Evolutionary conservation across 2,113 vertebrate species (phyloP).

Genomic region (Dipodomys ordii): DNA sequence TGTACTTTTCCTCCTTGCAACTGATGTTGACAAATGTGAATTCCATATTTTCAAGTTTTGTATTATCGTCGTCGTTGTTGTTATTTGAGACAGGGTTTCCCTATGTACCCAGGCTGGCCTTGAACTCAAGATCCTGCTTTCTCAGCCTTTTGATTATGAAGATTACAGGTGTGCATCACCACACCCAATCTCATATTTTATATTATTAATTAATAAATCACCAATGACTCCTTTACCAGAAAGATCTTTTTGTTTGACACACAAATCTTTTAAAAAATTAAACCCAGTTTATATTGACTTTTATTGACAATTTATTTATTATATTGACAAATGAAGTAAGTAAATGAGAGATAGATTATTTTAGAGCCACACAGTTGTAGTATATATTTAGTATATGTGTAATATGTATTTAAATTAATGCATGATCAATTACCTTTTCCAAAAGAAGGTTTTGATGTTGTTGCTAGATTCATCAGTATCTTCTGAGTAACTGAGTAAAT

Average conservation of each 20-base stretch:
- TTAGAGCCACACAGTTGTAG: background rate
- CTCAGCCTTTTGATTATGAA: no score
- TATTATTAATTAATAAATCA: conserved; percentile 17
- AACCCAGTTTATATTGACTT: background rate
- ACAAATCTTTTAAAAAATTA: background rate
- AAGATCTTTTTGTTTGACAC: background rate
- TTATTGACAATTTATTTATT: no score
- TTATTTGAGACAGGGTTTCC: no score
- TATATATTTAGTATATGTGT: background rate
- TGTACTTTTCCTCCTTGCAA: background rate
- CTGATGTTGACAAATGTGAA: background rate
- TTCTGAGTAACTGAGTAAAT: conserved; percentile 1
- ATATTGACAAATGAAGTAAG: conserved; percentile 13
- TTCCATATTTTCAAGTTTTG: background rate
- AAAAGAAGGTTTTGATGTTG: background rate
- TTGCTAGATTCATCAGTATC: background rate
- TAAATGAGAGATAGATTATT: background rate
- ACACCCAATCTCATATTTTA: no score
- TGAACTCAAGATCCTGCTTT: no score
- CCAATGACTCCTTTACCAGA: background rate
- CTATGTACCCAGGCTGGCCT: no score
- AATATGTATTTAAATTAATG: background rate
- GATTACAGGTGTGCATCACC: no score
- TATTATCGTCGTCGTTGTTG: no score
- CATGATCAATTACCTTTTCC: background rate